Evolutionary conservation across 1,140 invertebrate genomes (phyloP).

Genomic region (Saxidomus purpurata): DNA sequence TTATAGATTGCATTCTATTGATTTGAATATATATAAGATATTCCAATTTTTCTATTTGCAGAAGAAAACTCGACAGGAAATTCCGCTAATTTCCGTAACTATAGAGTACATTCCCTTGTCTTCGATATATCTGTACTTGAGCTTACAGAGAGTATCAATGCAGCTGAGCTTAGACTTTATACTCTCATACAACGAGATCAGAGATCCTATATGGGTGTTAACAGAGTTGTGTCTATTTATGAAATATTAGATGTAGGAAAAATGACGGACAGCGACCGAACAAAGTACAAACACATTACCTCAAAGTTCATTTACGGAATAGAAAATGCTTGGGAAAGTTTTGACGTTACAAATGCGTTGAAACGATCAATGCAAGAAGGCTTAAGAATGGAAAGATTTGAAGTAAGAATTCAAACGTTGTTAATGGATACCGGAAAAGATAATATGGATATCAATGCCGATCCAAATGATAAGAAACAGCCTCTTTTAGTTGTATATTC

Average conservation of each 20-base stretch:
- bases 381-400: constrained; percentile 29
- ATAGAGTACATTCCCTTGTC: constrained; percentile 52
- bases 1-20: too few species aligned
- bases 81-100: background rate
- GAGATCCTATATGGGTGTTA: constrained; percentile 40
- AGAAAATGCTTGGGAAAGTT: constrained; percentile 64
- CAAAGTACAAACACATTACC: constrained; percentile 36
- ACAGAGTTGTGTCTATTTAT: constrained; percentile 44
- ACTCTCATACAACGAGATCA: constrained; percentile 52
- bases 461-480: constrained; percentile 84
- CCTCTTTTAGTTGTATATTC: constrained; percentile 81
- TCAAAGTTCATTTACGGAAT: constrained; percentile 46
- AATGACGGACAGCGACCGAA: background rate
- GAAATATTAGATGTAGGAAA: constrained; percentile 24
- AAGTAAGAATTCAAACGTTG: constrained; percentile 81
- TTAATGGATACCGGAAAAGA: constrained; percentile 66
- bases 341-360: constrained; percentile 55
- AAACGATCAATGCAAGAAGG: constrained; percentile 34
- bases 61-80: background rate
- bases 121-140: constrained; percentile 62
- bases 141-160: constrained; percentile 26
- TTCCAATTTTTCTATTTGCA: constrained; percentile 2
- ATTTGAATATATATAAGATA: too few species aligned
- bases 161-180: constrained; percentile 51
- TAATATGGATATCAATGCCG: constrained; percentile 87